Evolutionary conservation across 2,113 vertebrate genomes (phyloP).

Genomic region (Etia nguti): DNA sequence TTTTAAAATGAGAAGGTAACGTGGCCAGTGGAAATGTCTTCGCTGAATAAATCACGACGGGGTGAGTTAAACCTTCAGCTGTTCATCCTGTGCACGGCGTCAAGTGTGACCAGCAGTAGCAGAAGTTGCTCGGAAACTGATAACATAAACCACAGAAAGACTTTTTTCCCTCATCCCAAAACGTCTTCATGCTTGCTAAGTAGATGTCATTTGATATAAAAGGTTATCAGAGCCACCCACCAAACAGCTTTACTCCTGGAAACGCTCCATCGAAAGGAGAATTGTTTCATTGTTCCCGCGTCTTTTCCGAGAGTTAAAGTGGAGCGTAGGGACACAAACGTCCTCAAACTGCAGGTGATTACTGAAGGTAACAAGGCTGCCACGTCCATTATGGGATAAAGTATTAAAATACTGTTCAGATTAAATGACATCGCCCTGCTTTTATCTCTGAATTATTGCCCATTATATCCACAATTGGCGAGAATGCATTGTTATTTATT

Average conservation of each 20-base stretch:
- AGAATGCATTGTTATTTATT: background rate
- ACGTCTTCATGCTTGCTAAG: background rate
- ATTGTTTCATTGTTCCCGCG: background rate
- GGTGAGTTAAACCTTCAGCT: background rate
- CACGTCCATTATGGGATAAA: background rate
- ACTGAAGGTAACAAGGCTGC: background rate
- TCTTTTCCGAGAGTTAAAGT: background rate
- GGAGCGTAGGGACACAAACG: background rate
- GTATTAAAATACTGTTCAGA: background rate
- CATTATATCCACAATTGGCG: background rate
- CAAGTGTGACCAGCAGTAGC: background rate
- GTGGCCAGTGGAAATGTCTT: background rate
- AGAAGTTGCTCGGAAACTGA: background rate
- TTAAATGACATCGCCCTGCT: background rate
- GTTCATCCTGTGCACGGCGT: background rate
- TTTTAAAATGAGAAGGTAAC: background rate
- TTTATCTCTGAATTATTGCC: background rate
- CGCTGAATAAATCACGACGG: slow-evolving; percentile 38
- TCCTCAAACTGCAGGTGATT: background rate
- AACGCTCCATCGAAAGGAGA: background rate
- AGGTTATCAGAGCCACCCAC: background rate
- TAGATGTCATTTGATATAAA: background rate
- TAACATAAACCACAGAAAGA: background rate
- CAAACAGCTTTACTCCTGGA: background rate
- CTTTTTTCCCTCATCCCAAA: background rate